phyloP scores from a whole-genome alignment of 2,113 vertebrate species.

The Bufo gargarizans region DNA sequence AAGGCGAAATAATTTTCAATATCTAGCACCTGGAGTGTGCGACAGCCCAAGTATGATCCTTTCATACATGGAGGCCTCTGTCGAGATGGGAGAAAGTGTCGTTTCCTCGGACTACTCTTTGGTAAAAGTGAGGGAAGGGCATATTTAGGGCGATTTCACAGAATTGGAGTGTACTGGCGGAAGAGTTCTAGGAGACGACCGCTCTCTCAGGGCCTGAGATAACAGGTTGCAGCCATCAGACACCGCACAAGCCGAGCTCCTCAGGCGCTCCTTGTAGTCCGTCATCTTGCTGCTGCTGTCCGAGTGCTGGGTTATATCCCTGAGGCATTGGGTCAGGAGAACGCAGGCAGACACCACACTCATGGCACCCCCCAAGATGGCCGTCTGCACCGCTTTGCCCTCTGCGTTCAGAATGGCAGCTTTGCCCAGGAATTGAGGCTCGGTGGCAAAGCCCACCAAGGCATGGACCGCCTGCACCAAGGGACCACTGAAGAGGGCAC shows the following conservation, averaged over 20 bases:
- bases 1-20: neutral
- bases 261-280: constrained; percentile 92
- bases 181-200: constrained; percentile 95
- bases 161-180: constrained; percentile 96
- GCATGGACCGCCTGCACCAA: constrained; percentile 91
- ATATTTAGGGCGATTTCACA: constrained; percentile 86
- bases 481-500: constrained; percentile 91
- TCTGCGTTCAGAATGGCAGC: constrained; percentile 87
- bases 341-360: constrained; percentile 98
- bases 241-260: constrained; percentile 92
- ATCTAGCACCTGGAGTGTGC: neutral
- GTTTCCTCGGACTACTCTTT: constrained; percentile 33
- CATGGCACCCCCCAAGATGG: constrained; percentile 96
- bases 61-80: neutral
- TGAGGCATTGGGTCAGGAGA: constrained; percentile 96
- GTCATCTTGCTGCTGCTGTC: constrained; percentile 93
- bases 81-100: neutral
- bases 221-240: constrained; percentile 97
- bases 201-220: constrained; percentile 96
- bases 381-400: constrained; percentile 96
- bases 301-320: constrained; percentile 94
- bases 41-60: neutral
- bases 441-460: constrained; percentile 94
- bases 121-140: constrained; percentile 23
- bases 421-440: constrained; percentile 94